Evolutionary conservation across 2,888 invertebrate genomes (phyloP).

Genomic region (Frankliniella fusca): DNA sequence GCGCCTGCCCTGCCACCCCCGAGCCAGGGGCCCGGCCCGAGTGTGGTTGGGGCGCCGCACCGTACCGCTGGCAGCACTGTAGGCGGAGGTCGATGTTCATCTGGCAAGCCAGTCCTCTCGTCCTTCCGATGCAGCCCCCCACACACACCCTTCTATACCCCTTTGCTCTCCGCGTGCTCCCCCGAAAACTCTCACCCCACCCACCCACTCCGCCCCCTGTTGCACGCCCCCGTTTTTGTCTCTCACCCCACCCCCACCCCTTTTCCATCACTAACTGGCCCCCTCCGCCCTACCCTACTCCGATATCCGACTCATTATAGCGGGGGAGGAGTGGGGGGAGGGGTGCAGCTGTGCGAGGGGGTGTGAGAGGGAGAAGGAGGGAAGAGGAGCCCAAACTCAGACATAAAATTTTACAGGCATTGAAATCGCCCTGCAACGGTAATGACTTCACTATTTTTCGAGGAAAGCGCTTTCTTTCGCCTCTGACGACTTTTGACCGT

Average conservation of each 20-base stretch:
- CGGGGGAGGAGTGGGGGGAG: background rate
- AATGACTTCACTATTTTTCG: slow-evolving; percentile 19
- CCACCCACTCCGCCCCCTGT: background rate
- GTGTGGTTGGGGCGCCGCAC: too few relatives aligned
- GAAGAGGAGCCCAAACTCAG: background rate
- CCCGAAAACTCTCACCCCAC: background rate
- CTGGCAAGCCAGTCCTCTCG: background rate
- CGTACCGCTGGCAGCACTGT: too few relatives aligned
- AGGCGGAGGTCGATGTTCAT: background rate
- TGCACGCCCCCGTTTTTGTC: background rate
- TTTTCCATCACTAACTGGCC: background rate
- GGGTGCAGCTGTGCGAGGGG: too few relatives aligned
- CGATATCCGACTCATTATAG: slow-evolving; percentile 22
- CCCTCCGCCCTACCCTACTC: background rate
- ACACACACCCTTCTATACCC: too few relatives aligned
- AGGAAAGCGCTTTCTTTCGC: background rate
- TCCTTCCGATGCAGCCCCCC: background rate
- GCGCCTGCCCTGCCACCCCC: too few relatives aligned
- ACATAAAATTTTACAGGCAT: slow-evolving; percentile 25
- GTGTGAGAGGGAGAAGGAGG: too few relatives aligned
- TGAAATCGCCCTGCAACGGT: slow-evolving; percentile 16
- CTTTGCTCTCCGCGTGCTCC: too few relatives aligned
- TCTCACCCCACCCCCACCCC: background rate
- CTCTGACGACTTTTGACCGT: background rate
- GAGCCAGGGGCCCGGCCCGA: too few relatives aligned